Percentiles rank a stretch among this genome's conserved stretches.
Conservation (phyloP, 2,888 invertebrate genomes). For the Alloplasta piceator region DNA sequence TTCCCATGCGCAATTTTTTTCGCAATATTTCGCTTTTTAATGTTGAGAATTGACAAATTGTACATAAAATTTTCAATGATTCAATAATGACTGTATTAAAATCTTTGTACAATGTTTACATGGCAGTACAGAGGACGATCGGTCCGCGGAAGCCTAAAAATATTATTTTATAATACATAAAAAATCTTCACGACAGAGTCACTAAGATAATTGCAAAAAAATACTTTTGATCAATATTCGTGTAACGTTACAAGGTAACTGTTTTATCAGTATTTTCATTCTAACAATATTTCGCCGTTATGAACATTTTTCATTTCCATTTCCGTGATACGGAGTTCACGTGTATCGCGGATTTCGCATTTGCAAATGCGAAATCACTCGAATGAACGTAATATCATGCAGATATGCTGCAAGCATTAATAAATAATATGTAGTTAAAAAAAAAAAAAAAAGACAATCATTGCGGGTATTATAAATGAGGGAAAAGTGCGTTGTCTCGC, state of each 20-base stretch:
- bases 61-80: conserved; percentile 5
- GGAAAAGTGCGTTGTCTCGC: background rate
- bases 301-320: background rate
- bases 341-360: background rate
- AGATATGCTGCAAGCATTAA: conserved; percentile 59
- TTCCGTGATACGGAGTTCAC: background rate
- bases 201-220: background rate
- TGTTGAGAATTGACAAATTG: too few relatives aligned
- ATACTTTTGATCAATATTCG: background rate
- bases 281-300: too few relatives aligned
- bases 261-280: background rate
- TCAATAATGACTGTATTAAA: conserved; percentile 11
- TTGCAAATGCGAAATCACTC: background rate
- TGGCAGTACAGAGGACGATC: conserved; percentile 14
- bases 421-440: conserved; percentile 56
- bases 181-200: background rate
- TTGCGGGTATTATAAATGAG: background rate
- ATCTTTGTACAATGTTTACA: conserved; percentile 35
- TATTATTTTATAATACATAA: conserved; percentile 69
- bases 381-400: conserved; percentile 48
- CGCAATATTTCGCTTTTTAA: too few relatives aligned
- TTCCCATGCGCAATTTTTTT: too few relatives aligned
- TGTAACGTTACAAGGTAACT: background rate
- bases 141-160: conserved; percentile 51
- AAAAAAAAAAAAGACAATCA: background rate